phyloP scores from a whole-genome alignment of 2,113 vertebrate species.

The Nothocercus julius region DNA sequence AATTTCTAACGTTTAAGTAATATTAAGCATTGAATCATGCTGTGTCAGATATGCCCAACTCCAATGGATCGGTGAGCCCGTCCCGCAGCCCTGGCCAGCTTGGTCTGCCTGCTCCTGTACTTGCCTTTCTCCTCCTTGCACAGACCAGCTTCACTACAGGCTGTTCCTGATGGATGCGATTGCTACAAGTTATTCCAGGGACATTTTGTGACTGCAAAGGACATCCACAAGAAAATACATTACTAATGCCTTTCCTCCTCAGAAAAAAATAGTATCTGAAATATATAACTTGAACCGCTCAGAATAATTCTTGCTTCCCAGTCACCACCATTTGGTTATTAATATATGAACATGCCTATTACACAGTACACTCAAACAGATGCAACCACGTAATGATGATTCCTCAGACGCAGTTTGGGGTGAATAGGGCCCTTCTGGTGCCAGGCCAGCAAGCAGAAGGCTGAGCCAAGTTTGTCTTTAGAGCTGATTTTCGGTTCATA shows the following conservation, averaged over 20 bases:
- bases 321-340: neutral
- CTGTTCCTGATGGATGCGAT: neutral
- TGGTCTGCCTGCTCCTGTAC: neutral
- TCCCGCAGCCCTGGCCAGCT: neutral
- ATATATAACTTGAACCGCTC: accelerated
- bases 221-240: neutral
- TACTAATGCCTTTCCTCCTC: neutral
- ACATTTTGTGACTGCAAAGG: neutral
- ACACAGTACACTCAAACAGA: neutral
- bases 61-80: neutral
- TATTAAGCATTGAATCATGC: neutral
- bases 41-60: neutral
- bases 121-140: neutral
- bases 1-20: neutral
- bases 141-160: neutral
- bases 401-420: neutral
- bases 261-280: neutral
- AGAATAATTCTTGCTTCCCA: neutral
- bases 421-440: neutral
- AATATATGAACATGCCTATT: neutral
- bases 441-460: neutral
- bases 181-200: neutral
- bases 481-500: neutral
- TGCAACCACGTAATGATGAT: neutral
- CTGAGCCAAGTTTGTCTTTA: neutral